Conservation (phyloP, 2,113 vertebrate genomes). For the Smithornis capensis region DNA sequence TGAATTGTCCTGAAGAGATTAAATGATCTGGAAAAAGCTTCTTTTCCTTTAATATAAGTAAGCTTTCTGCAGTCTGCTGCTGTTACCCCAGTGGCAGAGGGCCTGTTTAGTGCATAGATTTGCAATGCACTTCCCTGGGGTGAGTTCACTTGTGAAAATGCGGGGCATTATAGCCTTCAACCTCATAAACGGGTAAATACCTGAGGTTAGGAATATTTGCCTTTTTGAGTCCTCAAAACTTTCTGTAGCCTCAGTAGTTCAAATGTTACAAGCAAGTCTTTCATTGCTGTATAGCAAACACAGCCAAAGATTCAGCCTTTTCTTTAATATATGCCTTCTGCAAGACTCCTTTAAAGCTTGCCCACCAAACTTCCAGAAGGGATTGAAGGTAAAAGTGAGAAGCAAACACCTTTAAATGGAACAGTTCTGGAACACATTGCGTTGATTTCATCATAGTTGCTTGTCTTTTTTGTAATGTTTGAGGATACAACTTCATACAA, state of each 20-base stretch:
- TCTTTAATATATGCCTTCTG: conserved; percentile 1
- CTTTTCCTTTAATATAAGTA: background rate
- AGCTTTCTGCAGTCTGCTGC: background rate
- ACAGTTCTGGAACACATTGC: background rate
- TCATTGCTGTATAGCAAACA: conserved; percentile 56
- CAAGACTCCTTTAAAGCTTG: conserved; percentile 65
- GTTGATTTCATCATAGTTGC: background rate
- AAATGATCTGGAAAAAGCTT: background rate
- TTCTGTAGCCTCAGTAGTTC: conserved; percentile 9
- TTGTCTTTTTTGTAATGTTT: background rate
- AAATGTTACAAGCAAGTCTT: conserved; percentile 55
- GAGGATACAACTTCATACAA: background rate
- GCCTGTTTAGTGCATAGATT: background rate
- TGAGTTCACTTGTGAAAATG: background rate
- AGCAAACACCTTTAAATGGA: background rate
- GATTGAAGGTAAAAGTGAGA: background rate
- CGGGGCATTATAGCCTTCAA: background rate
- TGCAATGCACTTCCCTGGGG: background rate
- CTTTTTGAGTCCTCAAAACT: conserved; percentile 35
- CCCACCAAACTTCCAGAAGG: background rate
- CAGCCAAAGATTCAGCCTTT: conserved; percentile 11
- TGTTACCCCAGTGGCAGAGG: background rate
- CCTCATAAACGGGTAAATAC: background rate
- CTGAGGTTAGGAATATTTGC: conserved; percentile 33
- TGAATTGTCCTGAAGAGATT: background rate